These are phyloP conservation scores for Hydrophis major DNA, from an alignment of 2,797 vertebrate species.

Conservation along the genomic window DNA sequence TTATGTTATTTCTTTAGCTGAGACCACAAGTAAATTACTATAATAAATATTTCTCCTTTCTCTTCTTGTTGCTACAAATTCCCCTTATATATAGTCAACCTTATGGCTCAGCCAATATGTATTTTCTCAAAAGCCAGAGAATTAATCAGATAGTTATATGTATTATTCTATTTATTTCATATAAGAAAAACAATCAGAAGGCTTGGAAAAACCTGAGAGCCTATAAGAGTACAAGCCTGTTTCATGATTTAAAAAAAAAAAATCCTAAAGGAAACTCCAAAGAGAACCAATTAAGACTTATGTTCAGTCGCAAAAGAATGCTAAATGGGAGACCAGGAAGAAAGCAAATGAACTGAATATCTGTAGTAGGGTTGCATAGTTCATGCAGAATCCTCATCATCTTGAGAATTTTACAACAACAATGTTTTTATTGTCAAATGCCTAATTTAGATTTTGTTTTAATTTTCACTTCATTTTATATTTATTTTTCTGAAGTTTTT, in stretches of 20 bases:
- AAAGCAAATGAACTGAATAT: background rate
- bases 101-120: background rate
- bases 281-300: background rate
- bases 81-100: background rate
- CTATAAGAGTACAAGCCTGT: background rate
- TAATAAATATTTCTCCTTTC: background rate
- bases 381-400: background rate
- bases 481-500: background rate
- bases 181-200: background rate
- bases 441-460: background rate
- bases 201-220: background rate
- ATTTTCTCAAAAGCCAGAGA: background rate
- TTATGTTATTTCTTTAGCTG: background rate
- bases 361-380: background rate
- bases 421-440: background rate
- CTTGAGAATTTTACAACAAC: background rate
- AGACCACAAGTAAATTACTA: background rate
- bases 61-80: background rate
- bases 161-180: background rate
- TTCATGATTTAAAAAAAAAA: background rate
- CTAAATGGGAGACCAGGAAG: too few species aligned
- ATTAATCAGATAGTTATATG: background rate
- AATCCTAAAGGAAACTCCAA: background rate
- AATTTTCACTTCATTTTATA: background rate
- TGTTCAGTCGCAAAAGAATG: background rate